Percentiles rank a stretch among this genome's conserved stretches.
Evolutionary conservation across 2,113 vertebrate genomes (phyloP).

Genomic region (Notarius lentiginosus): DNA sequence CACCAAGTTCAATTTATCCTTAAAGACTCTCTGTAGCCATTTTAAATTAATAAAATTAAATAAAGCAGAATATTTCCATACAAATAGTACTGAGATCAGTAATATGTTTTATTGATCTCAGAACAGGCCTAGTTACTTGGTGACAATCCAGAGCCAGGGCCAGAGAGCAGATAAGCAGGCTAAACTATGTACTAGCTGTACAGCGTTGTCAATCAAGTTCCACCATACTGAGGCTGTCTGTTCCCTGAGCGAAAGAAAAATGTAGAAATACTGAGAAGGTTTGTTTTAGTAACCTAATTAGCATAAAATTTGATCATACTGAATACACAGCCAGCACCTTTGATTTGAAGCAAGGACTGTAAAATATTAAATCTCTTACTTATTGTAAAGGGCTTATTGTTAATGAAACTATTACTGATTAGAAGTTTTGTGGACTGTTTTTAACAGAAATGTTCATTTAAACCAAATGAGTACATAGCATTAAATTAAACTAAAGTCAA

Average conservation of each 20-base stretch:
- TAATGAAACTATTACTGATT: too few species aligned
- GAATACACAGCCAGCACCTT: not conserved
- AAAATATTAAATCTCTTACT: too few species aligned
- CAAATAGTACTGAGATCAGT: not conserved
- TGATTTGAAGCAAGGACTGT: not conserved
- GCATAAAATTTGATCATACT: not conserved
- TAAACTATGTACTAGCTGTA: not conserved
- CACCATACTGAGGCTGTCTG: not conserved
- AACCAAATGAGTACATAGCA: too few species aligned
- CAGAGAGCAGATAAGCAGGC: too few species aligned
- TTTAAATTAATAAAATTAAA: not conserved
- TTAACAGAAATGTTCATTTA: too few species aligned
- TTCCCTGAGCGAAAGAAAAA: not conserved
- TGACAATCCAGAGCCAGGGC: too few species aligned
- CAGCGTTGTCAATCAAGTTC: not conserved
- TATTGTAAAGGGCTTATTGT: too few species aligned
- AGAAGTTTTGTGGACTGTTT: too few species aligned
- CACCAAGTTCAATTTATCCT: not conserved
- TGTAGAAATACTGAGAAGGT: not conserved
- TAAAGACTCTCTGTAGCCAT: not conserved
- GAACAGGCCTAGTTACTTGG: not conserved
- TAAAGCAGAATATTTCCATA: not conserved
- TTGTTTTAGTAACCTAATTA: not conserved
- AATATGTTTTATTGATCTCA: not conserved
- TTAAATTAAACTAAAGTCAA: too few species aligned